Base-by-base conservation (phyloP, 2,113 vertebrate species). In the Prietella phreatophila region DNA sequence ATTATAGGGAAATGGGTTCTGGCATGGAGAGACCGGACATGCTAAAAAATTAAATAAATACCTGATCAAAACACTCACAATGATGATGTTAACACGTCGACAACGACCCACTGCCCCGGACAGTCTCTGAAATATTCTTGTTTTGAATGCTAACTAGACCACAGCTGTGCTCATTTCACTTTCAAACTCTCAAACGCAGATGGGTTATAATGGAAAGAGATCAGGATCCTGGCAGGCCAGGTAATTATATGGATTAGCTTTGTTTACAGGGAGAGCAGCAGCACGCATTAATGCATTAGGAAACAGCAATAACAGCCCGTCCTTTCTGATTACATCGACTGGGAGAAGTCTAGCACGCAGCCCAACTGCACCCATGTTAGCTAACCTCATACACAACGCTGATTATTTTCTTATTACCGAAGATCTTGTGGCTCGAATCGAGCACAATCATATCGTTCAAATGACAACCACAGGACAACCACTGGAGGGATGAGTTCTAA, bases 231-330 rank as follows among this genome's bases (percentile, higher is more conserved):
- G 55, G 82, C 61, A 86, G 88, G 81, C 85, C 88, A 80, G 82
- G 88, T 89, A 84, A 84, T 89, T 86, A 89, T 87, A 87, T 87
- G 82, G 82, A 87, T 89, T 87, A 87, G 88, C 88, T 84, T 69
- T 87, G 88, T 89, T 86, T 86, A 86, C 85, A 83, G 80, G 71
- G 47, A 86, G 85, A 56, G 73, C 75, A 33, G 73, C 60, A 25
- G 65, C 78, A 67, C 25, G 47, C 82, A 69, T 83, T 83, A 84
- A 87, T 84, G 85, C 61, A 87, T 86, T 87, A 79, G 82, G 85
- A 76, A 69, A 84, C 85, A 73, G 76, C 85, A 83, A 89, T 88
- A 88, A 88, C 87, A 80, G 82, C 47, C 58, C 73, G 87, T 80
- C 82, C 73, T 85, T 79, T 69, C 61, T 67, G 87, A 88, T 88